These are phyloP conservation scores for Rhagonycha fulva DNA, from an alignment of 2,888 invertebrate species.

Conservation along the genomic window DNA sequence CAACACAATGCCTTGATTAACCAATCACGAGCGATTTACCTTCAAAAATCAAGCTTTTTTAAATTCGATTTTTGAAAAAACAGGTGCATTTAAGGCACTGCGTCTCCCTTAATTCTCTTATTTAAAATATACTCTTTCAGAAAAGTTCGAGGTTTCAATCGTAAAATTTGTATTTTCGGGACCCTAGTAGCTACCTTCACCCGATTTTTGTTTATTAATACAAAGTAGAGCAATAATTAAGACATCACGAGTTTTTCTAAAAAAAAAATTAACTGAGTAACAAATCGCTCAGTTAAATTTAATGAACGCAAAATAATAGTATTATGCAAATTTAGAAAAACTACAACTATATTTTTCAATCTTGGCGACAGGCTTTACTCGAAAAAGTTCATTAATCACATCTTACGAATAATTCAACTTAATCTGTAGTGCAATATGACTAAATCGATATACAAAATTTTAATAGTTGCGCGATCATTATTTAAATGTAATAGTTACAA, in stretches of 20 bases:
- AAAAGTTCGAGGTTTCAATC: too few species aligned
- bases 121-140: too few species aligned
- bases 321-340: conserved; percentile 19
- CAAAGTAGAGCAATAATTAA: too few species aligned
- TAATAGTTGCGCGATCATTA: neutral
- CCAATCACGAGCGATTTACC: too few species aligned
- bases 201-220: too few species aligned
- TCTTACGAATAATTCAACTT: conserved; percentile 11
- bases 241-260: conserved; percentile 1
- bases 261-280: conserved; percentile 9
- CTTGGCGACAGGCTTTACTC: conserved; percentile 16
- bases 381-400: conserved; percentile 18
- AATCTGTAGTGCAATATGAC: neutral
- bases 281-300: conserved; percentile 12
- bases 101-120: too few species aligned
- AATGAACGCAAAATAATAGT: conserved; percentile 17
- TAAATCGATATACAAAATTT: conserved; percentile 5
- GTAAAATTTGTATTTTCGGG: too few species aligned
- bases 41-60: too few species aligned
- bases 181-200: too few species aligned
- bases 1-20: too few species aligned
- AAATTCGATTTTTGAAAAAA: too few species aligned
- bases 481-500: neutral
- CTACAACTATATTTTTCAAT: conserved; percentile 18
- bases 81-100: too few species aligned